A percentile compares a stretch with the other conserved stretches of the same genome.
These are phyloP conservation scores for Odontamblyopus lacepedii DNA, from an alignment of 2,797 vertebrate species.

Conservation along the genomic window DNA sequence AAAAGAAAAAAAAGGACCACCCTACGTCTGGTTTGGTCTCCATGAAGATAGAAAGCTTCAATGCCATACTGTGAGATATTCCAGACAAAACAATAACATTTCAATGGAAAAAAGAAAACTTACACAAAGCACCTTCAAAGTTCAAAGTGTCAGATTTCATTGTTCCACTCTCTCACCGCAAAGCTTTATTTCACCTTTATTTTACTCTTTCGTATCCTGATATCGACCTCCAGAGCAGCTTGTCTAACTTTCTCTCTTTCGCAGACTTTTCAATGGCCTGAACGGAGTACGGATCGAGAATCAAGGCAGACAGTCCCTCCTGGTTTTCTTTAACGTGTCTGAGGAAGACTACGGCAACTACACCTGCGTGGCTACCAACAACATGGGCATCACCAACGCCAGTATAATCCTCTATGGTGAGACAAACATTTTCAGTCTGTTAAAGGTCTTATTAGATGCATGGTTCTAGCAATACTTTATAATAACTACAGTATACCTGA, in stretches of 20 bases:
- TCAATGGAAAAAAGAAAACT: too few relatives aligned
- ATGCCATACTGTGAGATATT: too few relatives aligned
- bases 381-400: constrained; percentile 92
- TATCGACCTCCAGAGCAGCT: not conserved
- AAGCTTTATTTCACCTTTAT: too few relatives aligned
- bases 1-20: too few relatives aligned
- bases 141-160: too few relatives aligned
- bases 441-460: not conserved
- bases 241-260: not conserved
- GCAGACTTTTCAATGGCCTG: constrained; percentile 88
- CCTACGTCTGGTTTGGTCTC: too few relatives aligned
- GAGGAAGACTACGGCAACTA: constrained; percentile 98
- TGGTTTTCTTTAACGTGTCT: constrained; percentile 96
- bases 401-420: constrained; percentile 97
- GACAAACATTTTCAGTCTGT: constrained; percentile 13
- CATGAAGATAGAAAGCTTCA: too few relatives aligned
- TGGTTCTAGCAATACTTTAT: too few relatives aligned
- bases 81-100: too few relatives aligned
- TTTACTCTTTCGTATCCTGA: not conserved
- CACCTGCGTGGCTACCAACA: constrained; percentile 94
- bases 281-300: constrained; percentile 96
- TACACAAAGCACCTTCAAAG: too few relatives aligned
- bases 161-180: too few relatives aligned
- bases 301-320: constrained; percentile 91
- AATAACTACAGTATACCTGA: too few relatives aligned